Evolutionary conservation across 2,888 invertebrate species (phyloP).

Genomic region (Brenthis hecate): DNA sequence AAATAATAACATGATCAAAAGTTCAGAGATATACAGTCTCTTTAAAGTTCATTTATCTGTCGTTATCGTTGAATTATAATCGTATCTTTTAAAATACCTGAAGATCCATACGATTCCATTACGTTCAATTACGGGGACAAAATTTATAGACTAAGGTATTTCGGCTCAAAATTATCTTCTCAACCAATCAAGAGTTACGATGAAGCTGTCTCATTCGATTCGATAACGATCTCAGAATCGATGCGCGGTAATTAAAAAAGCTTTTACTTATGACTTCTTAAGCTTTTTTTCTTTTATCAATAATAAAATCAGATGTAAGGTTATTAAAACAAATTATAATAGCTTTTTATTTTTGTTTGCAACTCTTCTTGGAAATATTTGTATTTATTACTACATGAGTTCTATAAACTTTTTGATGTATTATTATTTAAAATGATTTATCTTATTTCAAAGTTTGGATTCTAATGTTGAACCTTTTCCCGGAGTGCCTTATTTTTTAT

Average conservation of each 20-base stretch:
- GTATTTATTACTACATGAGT: too few species aligned
- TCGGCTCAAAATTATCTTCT: constrained; percentile 37
- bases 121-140: constrained; percentile 34
- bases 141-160: constrained; percentile 33
- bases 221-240: constrained; percentile 56
- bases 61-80: constrained; percentile 16
- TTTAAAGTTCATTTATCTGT: constrained; percentile 1
- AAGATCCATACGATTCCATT: constrained; percentile 31
- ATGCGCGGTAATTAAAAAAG: constrained; percentile 27
- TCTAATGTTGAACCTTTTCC: too few species aligned
- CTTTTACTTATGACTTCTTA: constrained; percentile 16
- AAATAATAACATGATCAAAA: background rate
- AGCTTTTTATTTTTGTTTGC: background rate
- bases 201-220: constrained; percentile 51
- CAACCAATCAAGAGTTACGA: constrained; percentile 41
- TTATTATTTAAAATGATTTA: too few species aligned
- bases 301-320: constrained; percentile 9
- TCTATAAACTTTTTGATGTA: too few species aligned
- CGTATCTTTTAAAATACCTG: constrained; percentile 24
- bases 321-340: constrained; percentile 18
- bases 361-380: constrained; percentile 4
- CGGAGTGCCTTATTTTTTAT: too few species aligned
- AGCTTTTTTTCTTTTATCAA: constrained; percentile 10
- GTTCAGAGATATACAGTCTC: background rate
- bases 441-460: too few species aligned